Conservation (phyloP, 37 sponge, comb jelly and placozoan genomes). For the Eunapius fragilis region DNA sequence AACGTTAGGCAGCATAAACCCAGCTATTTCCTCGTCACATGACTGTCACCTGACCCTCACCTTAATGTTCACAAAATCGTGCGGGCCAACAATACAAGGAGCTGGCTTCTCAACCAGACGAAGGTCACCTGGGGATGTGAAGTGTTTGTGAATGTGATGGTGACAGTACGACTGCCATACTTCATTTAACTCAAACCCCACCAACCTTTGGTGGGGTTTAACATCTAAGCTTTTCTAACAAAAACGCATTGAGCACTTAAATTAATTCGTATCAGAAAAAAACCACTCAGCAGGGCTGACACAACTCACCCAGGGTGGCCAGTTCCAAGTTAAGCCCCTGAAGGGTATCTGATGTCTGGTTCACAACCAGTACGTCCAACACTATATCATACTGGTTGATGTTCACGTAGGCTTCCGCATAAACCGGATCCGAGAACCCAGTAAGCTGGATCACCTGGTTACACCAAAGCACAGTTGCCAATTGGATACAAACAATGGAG, state of each 20-base stretch:
- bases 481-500: too few species aligned
- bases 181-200: too few species aligned
- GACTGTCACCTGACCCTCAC: slow-evolving; percentile 7
- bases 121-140: slow-evolving; percentile 67
- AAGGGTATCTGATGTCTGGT: slow-evolving; percentile 96
- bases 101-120: slow-evolving; percentile 94
- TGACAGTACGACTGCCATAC: not conserved
- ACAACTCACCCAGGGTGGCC: slow-evolving; percentile 86
- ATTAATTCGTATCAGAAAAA: too few species aligned
- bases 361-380: slow-evolving; percentile 96
- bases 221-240: too few species aligned
- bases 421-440: slow-evolving; percentile 99
- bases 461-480: slow-evolving; percentile 1
- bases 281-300: too few species aligned
- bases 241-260: too few species aligned
- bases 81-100: slow-evolving; percentile 87
- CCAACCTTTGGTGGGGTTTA: too few species aligned
- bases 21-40: not conserved
- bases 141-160: not conserved
- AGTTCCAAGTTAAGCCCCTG: slow-evolving; percentile 96
- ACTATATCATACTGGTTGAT: slow-evolving; percentile 99
- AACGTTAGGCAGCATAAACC: not conserved
- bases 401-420: slow-evolving; percentile 98
- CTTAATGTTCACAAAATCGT: slow-evolving; percentile 97
- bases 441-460: slow-evolving; percentile 96